A percentile compares a stretch with the other conserved stretches of the same genome.
Conservation (phyloP, 1,140 invertebrate species). For the Pectinophora gossypiella region DNA sequence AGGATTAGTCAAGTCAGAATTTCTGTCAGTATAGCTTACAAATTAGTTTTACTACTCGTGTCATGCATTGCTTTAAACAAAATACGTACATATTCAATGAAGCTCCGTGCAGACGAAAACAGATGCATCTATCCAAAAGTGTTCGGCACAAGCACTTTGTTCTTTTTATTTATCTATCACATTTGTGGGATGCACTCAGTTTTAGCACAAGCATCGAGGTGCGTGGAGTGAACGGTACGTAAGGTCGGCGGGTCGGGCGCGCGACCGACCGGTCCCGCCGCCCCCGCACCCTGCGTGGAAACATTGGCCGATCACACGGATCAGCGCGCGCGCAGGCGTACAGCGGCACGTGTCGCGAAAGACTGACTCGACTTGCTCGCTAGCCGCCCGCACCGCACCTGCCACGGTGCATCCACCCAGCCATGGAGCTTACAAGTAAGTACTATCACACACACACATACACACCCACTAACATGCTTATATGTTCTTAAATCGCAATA, state of each 20-base stretch:
- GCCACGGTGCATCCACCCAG: slow-evolving; percentile 11
- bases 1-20: background rate
- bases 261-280: slow-evolving; percentile 58
- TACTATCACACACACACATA: too few relatives aligned
- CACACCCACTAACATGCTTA: too few relatives aligned
- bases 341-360: slow-evolving; percentile 22
- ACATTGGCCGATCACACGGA: slow-evolving; percentile 23
- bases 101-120: slow-evolving; percentile 15
- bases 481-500: too few relatives aligned
- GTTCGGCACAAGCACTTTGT: slow-evolving; percentile 23
- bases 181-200: slow-evolving; percentile 47
- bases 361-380: slow-evolving; percentile 32
- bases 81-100: slow-evolving; percentile 35
- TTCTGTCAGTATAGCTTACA: background rate
- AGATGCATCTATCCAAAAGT: slow-evolving; percentile 31
- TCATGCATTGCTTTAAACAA: background rate
- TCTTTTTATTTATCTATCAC: slow-evolving; percentile 34
- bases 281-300: slow-evolving; percentile 49
- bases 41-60: background rate
- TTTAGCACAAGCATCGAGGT: slow-evolving; percentile 38
- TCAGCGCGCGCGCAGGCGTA: background rate
- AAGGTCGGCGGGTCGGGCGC: slow-evolving; percentile 61
- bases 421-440: too few relatives aligned
- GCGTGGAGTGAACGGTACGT: slow-evolving; percentile 64
- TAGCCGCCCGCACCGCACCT: slow-evolving; percentile 29